Evolutionary conservation across 1,140 invertebrate genomes (phyloP).

Genomic region (Drosophila sturtevanti): DNA sequence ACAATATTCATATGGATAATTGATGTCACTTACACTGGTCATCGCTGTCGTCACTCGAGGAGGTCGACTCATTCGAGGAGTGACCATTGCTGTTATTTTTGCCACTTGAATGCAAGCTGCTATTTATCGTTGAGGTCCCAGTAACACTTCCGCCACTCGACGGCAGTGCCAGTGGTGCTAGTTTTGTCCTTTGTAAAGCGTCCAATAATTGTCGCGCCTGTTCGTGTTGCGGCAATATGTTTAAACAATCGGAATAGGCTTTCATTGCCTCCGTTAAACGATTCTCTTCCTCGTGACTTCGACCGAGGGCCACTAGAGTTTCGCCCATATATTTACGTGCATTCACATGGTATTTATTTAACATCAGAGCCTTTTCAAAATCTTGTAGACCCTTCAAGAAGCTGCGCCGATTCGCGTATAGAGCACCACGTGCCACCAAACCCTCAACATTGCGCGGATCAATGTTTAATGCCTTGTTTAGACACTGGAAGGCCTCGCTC

Average conservation of each 20-base stretch:
- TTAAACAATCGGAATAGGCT: slow-evolving; percentile 91
- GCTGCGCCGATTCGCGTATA: slow-evolving; percentile 96
- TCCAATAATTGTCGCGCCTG: slow-evolving; percentile 92
- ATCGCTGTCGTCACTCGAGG: slow-evolving; percentile 52
- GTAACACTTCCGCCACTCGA: background rate
- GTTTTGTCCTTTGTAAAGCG: slow-evolving; percentile 54
- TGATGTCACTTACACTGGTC: slow-evolving; percentile 47
- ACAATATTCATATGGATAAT: too few species aligned
- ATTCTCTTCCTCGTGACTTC: slow-evolving; percentile 92
- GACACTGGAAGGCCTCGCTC: slow-evolving; percentile 96
- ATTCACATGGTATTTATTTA: slow-evolving; percentile 96
- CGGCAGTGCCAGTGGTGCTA: slow-evolving; percentile 13
- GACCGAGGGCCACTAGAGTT: slow-evolving; percentile 92
- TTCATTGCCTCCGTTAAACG: slow-evolving; percentile 93
- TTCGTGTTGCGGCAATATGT: slow-evolving; percentile 91
- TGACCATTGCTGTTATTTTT: background rate
- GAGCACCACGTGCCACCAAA: slow-evolving; percentile 94
- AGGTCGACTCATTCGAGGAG: slow-evolving; percentile 61
- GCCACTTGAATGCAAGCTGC: background rate
- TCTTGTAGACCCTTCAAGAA: slow-evolving; percentile 97
- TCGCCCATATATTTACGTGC: slow-evolving; percentile 97
- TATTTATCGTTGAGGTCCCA: background rate
- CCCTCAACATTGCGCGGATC: slow-evolving; percentile 97
- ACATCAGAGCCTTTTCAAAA: slow-evolving; percentile 94
- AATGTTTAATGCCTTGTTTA: slow-evolving; percentile 96